Conservation (phyloP, 2,113 vertebrate genomes). For the Rhipidura dahli region DNA sequence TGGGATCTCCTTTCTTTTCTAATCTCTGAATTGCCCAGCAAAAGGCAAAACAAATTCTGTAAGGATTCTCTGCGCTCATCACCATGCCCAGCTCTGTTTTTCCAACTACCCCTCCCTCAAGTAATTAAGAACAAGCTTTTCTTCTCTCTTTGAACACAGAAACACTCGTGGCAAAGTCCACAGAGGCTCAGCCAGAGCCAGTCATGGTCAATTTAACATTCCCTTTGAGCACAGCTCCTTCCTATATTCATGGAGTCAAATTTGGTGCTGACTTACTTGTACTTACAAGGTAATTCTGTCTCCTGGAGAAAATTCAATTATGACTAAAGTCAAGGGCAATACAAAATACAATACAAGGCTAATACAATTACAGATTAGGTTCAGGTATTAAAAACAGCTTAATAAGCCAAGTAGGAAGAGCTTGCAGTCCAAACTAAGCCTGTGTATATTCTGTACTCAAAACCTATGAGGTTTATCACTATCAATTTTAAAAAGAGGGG, state of each 20-base stretch:
- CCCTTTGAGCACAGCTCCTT: not conserved
- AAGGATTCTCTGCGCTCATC: not conserved
- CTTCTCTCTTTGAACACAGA: not conserved
- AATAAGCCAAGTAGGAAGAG: not conserved
- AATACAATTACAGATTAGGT: not conserved
- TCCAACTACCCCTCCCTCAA: not conserved
- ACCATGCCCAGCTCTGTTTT: not conserved
- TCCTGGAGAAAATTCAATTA: not conserved
- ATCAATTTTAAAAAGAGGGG: not conserved
- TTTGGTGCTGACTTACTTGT: not conserved
- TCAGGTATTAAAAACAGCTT: not conserved
- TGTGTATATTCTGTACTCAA: not conserved
- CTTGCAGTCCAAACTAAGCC: not conserved
- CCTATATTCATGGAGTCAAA: not conserved
- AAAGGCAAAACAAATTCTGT: not conserved
- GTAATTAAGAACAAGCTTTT: not conserved
- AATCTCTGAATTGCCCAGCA: not conserved
- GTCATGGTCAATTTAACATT: not conserved
- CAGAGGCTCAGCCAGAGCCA: not conserved
- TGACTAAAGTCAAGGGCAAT: not conserved
- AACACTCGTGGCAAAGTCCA: not conserved
- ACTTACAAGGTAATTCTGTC: not conserved
- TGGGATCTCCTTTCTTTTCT: not conserved
- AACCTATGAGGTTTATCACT: not conserved
- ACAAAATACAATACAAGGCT: not conserved